These are phyloP conservation scores for Bathynomus jamesi DNA, from an alignment of 1,140 invertebrate species.

Conservation along the genomic window DNA sequence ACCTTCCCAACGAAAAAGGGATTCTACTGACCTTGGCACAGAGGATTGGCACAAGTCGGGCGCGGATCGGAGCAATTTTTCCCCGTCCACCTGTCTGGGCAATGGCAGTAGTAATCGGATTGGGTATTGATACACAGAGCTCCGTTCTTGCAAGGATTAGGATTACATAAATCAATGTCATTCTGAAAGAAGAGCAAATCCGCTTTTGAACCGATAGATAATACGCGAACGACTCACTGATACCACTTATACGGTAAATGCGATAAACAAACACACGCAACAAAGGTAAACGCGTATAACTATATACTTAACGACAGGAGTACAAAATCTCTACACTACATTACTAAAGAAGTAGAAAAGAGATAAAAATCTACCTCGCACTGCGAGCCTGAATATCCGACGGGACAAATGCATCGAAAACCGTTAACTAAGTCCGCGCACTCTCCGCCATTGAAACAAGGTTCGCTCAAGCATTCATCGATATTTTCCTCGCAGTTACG, in stretches of 20 bases:
- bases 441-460: conserved; percentile 49
- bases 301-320: no score
- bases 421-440: conserved; percentile 48
- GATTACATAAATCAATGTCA: conserved; percentile 58
- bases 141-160: conserved; percentile 72
- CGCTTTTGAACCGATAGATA: no score
- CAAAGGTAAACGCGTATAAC: no score
- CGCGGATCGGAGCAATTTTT: background rate
- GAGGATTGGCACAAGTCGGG: background rate
- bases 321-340: no score
- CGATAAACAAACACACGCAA: no score
- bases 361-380: conserved; percentile 61
- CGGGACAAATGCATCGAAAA: conserved; percentile 45
- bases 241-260: no score
- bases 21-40: background rate
- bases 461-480: conserved; percentile 51
- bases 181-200: no score
- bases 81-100: background rate
- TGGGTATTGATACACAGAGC: conserved; percentile 57
- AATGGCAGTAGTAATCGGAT: background rate
- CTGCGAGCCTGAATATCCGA: conserved; percentile 44
- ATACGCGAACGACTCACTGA: no score
- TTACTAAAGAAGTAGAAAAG: no score
- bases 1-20: no score
- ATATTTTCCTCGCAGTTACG: conserved; percentile 50